Evolutionary conservation across 64 coral and sea anemone genomes (phyloP).

Genomic region (Actinia tenebrosa): DNA sequence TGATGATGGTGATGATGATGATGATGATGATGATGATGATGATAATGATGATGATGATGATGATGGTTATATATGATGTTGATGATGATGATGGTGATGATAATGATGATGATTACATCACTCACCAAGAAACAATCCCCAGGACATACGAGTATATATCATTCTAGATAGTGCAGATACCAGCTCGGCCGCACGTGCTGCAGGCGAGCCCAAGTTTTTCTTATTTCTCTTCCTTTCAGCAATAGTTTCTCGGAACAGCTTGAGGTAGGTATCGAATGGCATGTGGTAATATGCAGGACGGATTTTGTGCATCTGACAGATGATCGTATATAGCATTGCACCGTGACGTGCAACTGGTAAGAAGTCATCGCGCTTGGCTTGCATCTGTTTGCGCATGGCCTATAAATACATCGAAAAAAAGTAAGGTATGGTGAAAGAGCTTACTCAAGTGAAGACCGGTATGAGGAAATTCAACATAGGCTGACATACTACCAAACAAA

Average conservation of each 20-base stretch:
- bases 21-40: background rate
- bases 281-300: constrained; percentile 60
- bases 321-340: constrained; percentile 65
- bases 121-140: constrained; percentile 53
- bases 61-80: background rate
- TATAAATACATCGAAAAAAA: background rate
- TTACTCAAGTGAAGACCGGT: too few relatives aligned
- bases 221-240: constrained; percentile 59
- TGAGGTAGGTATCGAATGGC: constrained; percentile 50
- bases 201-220: constrained; percentile 65
- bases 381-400: constrained; percentile 59
- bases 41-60: background rate
- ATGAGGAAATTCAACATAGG: background rate
- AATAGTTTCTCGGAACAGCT: constrained; percentile 58
- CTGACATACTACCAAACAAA: too few relatives aligned
- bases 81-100: too few relatives aligned
- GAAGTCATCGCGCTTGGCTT: constrained; percentile 55
- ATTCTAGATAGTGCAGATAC: constrained; percentile 57
- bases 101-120: background rate
- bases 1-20: too few relatives aligned
- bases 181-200: constrained; percentile 74
- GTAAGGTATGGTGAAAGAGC: background rate
- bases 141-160: constrained; percentile 62
- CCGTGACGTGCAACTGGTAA: constrained; percentile 72
- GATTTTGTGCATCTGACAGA: constrained; percentile 45